Percentiles rank a stretch among this genome's conserved stretches.
These are phyloP conservation scores for Lycocerus yunnanus DNA, from an alignment of 2,888 invertebrate species.

Conservation along the genomic window DNA sequence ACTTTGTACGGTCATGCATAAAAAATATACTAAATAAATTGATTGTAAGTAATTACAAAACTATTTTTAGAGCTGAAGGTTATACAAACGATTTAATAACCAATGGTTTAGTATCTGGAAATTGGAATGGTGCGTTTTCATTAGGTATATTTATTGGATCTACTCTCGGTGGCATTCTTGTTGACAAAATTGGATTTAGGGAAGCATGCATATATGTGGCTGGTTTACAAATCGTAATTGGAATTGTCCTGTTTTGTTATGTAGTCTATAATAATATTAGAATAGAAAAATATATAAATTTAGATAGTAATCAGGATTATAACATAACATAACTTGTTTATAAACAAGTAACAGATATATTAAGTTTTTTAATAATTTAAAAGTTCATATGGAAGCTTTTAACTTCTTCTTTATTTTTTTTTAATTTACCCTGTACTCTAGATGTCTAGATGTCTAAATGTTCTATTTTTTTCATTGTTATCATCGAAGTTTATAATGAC, in stretches of 20 bases:
- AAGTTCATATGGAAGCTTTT: no score
- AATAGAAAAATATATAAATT: no score
- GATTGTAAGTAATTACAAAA: background rate
- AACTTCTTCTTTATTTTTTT: no score
- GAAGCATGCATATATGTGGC: background rate
- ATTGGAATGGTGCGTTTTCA: background rate
- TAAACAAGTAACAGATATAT: no score
- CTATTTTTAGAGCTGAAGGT: background rate
- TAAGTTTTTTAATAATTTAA: no score
- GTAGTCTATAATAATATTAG: no score
- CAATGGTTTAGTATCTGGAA: background rate
- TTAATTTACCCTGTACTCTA: no score
- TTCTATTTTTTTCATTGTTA: no score
- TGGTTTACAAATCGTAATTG: background rate
- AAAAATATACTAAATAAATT: background rate
- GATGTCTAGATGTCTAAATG: no score
- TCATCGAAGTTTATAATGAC: no score
- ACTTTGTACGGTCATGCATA: background rate
- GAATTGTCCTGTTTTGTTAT: background rate
- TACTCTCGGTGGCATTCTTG: background rate
- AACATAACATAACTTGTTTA: no score
- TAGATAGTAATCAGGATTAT: no score
- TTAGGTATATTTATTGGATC: background rate
- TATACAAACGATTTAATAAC: background rate
- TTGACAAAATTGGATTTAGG: background rate